Conservation (phyloP, 2,888 invertebrate genomes). For the Tachystola acroxantha region DNA sequence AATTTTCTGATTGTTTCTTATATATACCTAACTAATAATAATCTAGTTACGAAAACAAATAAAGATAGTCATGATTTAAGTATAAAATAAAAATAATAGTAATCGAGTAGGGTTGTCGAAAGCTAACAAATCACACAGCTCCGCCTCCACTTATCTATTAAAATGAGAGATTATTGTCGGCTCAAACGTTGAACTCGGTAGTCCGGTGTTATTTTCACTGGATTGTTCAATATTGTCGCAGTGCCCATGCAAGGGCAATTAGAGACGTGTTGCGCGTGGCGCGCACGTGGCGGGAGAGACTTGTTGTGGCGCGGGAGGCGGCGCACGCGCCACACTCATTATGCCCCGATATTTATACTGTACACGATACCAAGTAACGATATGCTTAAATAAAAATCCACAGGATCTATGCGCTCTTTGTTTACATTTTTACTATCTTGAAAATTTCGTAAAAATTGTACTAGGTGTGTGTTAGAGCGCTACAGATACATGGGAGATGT, state of each 20-base stretch:
- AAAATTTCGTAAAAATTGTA: too few relatives aligned
- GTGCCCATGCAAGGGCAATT: slow-evolving; percentile 72
- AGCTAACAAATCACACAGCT: slow-evolving; percentile 65
- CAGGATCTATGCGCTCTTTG: too few relatives aligned
- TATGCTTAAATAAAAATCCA: slow-evolving; percentile 40
- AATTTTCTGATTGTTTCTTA: slow-evolving; percentile 32
- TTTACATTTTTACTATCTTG: too few relatives aligned
- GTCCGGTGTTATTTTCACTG: slow-evolving; percentile 74
- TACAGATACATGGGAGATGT: too few relatives aligned
- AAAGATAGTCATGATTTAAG: too few relatives aligned
- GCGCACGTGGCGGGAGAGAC: slow-evolving; percentile 48
- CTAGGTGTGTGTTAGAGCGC: too few relatives aligned
- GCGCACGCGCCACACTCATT: slow-evolving; percentile 54
- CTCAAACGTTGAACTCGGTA: slow-evolving; percentile 47
- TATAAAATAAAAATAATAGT: background rate
- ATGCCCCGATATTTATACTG: slow-evolving; percentile 58
- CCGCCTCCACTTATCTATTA: slow-evolving; percentile 76
- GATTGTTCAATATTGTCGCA: slow-evolving; percentile 76
- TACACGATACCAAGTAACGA: slow-evolving; percentile 44
- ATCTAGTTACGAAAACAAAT: too few relatives aligned
- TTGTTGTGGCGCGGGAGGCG: slow-evolving; percentile 21
- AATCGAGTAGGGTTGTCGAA: slow-evolving; percentile 10
- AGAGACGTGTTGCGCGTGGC: slow-evolving; percentile 72
- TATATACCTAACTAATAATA: slow-evolving; percentile 15
- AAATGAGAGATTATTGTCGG: slow-evolving; percentile 74